Base-by-base conservation (phyloP, 1,140 invertebrate species). In the Cydia amplana region DNA sequence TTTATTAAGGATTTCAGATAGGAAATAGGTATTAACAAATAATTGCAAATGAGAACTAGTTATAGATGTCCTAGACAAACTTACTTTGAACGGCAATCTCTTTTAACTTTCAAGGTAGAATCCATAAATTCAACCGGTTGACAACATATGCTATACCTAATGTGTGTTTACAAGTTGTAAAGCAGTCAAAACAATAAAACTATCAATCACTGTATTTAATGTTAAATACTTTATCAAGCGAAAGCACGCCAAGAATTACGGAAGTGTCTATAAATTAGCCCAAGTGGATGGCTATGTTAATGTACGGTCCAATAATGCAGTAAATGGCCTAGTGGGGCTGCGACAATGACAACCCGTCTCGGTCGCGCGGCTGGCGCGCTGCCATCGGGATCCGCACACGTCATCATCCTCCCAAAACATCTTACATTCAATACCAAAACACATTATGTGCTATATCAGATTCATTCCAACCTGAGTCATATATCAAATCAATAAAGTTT, bases 331-430 rank as follows among this genome's bases (percentile, higher is more conserved):
- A 77, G 73, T 74, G 60, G 75, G 75, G 75, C 51, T 77, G 77
- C 82, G 76, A 83, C 80, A 85, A 83, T 85, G 81, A 83, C 85
- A 85, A 75, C 78, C 79, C 72, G 83, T 86, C 84, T 83, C 77
- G 72, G 32, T 63, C 72, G 75, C 18, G 70, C 23, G 60, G 51
- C 72, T 89, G 87, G 87, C 83, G 72, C 16, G 0, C 2, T 16
- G 79, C 86, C 85, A 88, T 76, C 28, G 77, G 32, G 82, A 75
- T 82, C 82, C 83, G 83, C 84, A 83, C 74, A 75, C 64, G 63
- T 18, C 75, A 74, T 82, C 82, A 82, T 81, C 79, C 20, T 23
- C 65, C 3, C 65, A 20, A 36, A 70, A 70, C 28, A 60, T 12
- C 55, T 4, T 7, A 60, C 55, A 23, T 23, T 60, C 20, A 60